Evolutionary conservation across 2,113 vertebrate genomes (phyloP), one percentile per base, ranked within the genome.

Genomic region (Boleophthalmus pectinirostris): DNA sequence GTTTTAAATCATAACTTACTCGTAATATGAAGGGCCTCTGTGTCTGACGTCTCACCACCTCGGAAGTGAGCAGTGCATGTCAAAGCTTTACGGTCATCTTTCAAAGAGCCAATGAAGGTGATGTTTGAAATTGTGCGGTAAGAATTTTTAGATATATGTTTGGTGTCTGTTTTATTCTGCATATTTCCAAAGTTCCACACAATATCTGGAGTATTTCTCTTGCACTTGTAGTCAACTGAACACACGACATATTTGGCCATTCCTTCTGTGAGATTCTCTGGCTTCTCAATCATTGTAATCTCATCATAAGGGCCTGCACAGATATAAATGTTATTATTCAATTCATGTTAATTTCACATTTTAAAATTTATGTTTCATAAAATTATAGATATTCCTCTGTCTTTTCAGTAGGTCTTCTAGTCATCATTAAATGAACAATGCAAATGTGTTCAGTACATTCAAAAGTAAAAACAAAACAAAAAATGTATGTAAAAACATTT

Each of bases 151-250:
- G 66, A 25, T 10, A 58, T 47, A 9, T 1, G 0, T 69, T 57
- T 51, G 25, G 24, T 82, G 0, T 0, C 1, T 3, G 13, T 8
- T 7, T 65, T 49, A 54, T 51, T 83, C 23, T 63, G 67, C 85
- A 90, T 82, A 51, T 90, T 67, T 66, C 79, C 14, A 64, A 75
- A 88, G 79, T 90, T 91, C 90, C 90, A 92, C 33, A 35, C 33
- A 20, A 92, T 80, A 10, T 0, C 21, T 47, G 84, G 90, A 65
- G 0, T 23, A 24, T 87, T 77, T 35, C 60, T 84, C 56, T 60
- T 80, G 76, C 89, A 90, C 33, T 76, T 86, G 73, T 90, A 83
- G 45, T 68, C 53, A 49, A 90, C 77, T 13, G 78, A 87, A 20
- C 91, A 92, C 23, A 69, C 85, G 2, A 91, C 84, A 74, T 75